These are phyloP conservation scores for Halichoerus grypus DNA, from an alignment of 2,113 vertebrate genomes.

Conservation along the genomic window DNA sequence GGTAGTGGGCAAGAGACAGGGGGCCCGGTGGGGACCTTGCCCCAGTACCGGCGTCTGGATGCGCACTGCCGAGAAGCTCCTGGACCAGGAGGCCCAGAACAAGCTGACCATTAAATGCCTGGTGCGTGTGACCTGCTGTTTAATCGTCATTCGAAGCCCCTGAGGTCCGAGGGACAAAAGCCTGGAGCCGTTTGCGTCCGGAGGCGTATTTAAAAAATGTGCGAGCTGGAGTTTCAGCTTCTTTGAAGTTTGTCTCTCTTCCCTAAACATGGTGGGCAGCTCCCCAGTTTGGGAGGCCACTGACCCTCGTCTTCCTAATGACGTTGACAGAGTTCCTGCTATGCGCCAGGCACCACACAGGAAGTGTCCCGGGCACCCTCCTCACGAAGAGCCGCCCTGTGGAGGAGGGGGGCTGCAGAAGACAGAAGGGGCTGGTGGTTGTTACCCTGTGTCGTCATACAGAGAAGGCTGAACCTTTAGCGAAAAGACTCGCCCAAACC, in stretches of 20 bases:
- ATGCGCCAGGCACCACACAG: not conserved
- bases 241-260: not conserved
- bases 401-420: not conserved
- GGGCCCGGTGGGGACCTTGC: not conserved
- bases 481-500: not conserved
- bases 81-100: not conserved
- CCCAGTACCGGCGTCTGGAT: not conserved
- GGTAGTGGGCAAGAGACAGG: not conserved
- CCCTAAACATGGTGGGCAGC: not conserved
- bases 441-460: not conserved
- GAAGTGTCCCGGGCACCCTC: accelerated
- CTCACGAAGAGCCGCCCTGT: accelerated
- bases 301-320: too few species aligned
- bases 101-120: not conserved
- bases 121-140: not conserved
- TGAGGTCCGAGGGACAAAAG: not conserved
- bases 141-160: not conserved
- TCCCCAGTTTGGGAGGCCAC: not conserved
- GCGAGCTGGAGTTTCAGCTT: not conserved
- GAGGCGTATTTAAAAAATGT: not conserved
- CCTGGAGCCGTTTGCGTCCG: not conserved
- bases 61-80: not conserved
- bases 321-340: too few species aligned
- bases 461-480: not conserved
- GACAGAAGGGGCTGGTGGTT: not conserved